phyloP scores from a whole-genome alignment of 2,113 vertebrate genomes.

The Chauna torquata region DNA sequence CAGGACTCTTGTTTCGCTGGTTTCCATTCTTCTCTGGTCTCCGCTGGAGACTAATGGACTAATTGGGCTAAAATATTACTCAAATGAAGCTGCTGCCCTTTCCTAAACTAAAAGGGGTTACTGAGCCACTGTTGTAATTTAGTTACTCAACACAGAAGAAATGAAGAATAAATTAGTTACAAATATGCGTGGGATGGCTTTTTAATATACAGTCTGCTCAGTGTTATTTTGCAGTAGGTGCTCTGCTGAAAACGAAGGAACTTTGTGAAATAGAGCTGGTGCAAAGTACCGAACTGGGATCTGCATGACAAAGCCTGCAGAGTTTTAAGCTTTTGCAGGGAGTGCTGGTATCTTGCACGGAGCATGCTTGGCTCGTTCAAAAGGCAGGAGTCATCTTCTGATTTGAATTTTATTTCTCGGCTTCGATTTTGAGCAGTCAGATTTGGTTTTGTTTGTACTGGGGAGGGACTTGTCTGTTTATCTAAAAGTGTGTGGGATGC shows the following conservation, averaged over 20 bases:
- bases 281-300: background rate
- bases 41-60: conserved; percentile 75
- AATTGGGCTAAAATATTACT: conserved; percentile 74
- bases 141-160: conserved; percentile 68
- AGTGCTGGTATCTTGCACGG: background rate
- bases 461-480: conserved; percentile 4
- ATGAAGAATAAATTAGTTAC: conserved; percentile 73
- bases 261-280: conserved; percentile 21
- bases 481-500: background rate
- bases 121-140: conserved; percentile 74
- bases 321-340: background rate
- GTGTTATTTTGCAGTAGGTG: conserved; percentile 57
- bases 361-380: background rate
- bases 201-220: conserved; percentile 64
- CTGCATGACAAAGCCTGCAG: background rate
- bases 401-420: background rate
- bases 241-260: conserved; percentile 45
- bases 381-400: background rate
- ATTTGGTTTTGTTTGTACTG: background rate
- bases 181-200: conserved; percentile 63
- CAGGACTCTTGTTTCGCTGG: conserved; percentile 52
- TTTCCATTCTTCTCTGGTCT: conserved; percentile 65
- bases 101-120: conserved; percentile 73
- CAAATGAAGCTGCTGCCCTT: conserved; percentile 72
- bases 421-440: background rate